Conservation (phyloP, 2,797 vertebrate genomes). For the Semotilus atromaculatus region DNA sequence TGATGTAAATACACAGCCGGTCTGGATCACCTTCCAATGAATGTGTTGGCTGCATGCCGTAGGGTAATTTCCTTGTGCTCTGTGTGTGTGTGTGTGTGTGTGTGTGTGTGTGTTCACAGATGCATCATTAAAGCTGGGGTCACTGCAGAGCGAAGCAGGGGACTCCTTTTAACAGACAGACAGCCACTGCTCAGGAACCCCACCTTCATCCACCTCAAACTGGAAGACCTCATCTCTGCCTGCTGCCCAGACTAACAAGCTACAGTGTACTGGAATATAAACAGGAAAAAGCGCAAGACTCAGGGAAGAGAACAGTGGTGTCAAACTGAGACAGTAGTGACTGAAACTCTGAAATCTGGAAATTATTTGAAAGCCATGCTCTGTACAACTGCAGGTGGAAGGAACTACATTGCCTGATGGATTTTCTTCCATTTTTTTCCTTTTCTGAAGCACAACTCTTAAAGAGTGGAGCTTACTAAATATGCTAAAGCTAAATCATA, state of each 20-base stretch:
- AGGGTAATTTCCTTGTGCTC: slow-evolving; percentile 22
- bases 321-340: slow-evolving; percentile 31
- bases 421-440: not conserved
- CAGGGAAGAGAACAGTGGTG: slow-evolving; percentile 27
- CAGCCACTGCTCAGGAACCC: slow-evolving; percentile 16
- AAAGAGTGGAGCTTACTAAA: not conserved
- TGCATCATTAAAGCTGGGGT: slow-evolving; percentile 31
- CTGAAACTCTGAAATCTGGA: slow-evolving; percentile 30
- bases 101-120: slow-evolving; percentile 25
- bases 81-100: not conserved
- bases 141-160: slow-evolving; percentile 32
- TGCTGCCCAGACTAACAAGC: slow-evolving; percentile 46
- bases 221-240: slow-evolving; percentile 33
- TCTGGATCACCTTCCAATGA: slow-evolving; percentile 8
- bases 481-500: not conserved
- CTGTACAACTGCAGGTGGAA: slow-evolving; percentile 6
- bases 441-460: not conserved
- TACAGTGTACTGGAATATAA: slow-evolving; percentile 46
- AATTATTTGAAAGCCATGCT: slow-evolving; percentile 15
- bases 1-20: slow-evolving; percentile 30
- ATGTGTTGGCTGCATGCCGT: slow-evolving; percentile 35
- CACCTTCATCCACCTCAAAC: slow-evolving; percentile 37
- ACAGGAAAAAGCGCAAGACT: slow-evolving; percentile 38
- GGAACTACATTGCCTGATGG: not conserved
- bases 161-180: slow-evolving; percentile 36